A percentile compares a stretch with the other conserved stretches of the same genome.
These are phyloP conservation scores for Copidosoma floridanum DNA, from an alignment of 1,140 invertebrate genomes.

Conservation along the genomic window DNA sequence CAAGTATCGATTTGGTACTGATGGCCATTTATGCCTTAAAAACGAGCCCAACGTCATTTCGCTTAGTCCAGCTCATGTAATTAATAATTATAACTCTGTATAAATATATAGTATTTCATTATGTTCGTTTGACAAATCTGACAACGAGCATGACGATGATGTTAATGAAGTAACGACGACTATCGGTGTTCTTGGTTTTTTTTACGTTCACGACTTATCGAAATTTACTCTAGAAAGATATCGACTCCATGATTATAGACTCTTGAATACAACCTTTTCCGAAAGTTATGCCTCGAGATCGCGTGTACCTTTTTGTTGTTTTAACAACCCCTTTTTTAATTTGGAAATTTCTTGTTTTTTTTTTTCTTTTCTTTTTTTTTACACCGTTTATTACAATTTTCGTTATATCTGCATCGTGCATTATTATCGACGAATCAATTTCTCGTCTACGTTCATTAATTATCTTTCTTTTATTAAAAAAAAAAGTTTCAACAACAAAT, in stretches of 20 bases:
- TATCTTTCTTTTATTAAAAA: conserved; percentile 7
- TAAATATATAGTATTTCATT: neutral
- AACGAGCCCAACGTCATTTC: neutral
- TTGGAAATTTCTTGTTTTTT: too few relatives aligned
- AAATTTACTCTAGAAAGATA: conserved; percentile 8
- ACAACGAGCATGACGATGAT: conserved; percentile 33
- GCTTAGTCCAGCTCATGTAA: too few relatives aligned
- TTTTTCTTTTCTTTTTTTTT: too few relatives aligned
- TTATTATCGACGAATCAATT: too few relatives aligned
- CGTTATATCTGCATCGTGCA: too few relatives aligned
- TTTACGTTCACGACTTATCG: neutral
- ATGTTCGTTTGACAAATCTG: conserved; percentile 25
- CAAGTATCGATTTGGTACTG: neutral
- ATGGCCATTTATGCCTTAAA: too few relatives aligned
- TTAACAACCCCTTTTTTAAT: too few relatives aligned
- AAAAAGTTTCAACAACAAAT: conserved; percentile 37
- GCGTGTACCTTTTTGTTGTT: too few relatives aligned
- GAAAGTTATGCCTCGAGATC: too few relatives aligned
- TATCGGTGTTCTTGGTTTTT: neutral
- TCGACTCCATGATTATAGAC: conserved; percentile 5
- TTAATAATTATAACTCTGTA: too few relatives aligned
- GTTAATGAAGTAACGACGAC: neutral
- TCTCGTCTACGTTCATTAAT: too few relatives aligned
- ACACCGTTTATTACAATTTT: too few relatives aligned
- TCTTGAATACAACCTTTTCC: conserved; percentile 43